These are phyloP conservation scores for Sympetrum striolatum DNA, from an alignment of 2,888 invertebrate genomes.

Conservation along the genomic window DNA sequence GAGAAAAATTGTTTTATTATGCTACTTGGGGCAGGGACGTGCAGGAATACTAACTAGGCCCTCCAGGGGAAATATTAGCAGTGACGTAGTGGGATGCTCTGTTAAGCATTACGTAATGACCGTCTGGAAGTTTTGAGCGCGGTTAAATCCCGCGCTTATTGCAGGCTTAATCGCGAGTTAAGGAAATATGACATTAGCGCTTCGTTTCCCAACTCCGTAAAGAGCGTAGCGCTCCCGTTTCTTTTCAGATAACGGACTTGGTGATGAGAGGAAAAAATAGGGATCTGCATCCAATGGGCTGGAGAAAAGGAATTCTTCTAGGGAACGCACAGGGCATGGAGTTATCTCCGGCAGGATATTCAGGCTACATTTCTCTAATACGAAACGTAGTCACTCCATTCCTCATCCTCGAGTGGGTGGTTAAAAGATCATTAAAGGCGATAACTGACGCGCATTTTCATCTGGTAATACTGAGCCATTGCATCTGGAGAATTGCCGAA, in stretches of 20 bases:
- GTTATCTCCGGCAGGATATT: no score
- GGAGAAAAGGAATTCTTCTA: no score
- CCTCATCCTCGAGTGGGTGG: no score
- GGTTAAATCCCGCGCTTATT: background rate
- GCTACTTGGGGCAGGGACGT: background rate
- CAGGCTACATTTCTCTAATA: no score
- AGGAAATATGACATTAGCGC: background rate
- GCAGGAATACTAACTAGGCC: background rate
- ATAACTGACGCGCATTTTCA: no score
- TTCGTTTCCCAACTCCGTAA: background rate
- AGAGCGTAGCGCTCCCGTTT: background rate
- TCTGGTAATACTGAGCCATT: no score
- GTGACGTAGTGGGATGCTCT: background rate
- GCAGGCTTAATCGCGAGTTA: background rate
- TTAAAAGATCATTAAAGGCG: no score
- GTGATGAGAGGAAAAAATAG: background rate
- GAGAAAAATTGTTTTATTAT: background rate
- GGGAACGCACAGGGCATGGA: no score
- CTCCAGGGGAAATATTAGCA: background rate
- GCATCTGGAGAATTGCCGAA: no score
- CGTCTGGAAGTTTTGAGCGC: background rate
- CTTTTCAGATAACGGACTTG: background rate
- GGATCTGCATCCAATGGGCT: no score
- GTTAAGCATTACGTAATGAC: background rate
- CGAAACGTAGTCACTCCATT: no score